A percentile compares a stretch with the other conserved stretches of the same genome.
phyloP scores from a whole-genome alignment of 2,888 invertebrate species.

The Spodoptera picta region DNA sequence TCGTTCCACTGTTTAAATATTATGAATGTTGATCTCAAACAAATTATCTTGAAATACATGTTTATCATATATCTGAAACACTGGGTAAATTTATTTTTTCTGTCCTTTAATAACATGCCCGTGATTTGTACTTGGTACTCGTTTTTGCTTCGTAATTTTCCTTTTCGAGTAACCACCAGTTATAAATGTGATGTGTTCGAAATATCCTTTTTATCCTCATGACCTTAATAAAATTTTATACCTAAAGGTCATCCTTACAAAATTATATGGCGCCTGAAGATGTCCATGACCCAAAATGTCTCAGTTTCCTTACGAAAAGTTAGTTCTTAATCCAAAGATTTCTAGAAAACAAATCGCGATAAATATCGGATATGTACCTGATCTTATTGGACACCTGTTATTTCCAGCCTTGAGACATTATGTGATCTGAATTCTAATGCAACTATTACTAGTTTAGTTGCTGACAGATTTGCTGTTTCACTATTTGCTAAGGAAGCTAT shows the following conservation, averaged over 20 bases:
- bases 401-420: slow-evolving; percentile 19
- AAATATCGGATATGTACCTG: slow-evolving; percentile 4
- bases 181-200: slow-evolving; percentile 26
- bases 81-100: slow-evolving; percentile 26
- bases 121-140: slow-evolving; percentile 27
- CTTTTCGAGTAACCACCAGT: slow-evolving; percentile 22
- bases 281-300: too few relatives aligned
- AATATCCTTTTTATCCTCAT: not conserved
- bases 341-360: not conserved
- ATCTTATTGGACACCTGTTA: slow-evolving; percentile 30
- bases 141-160: slow-evolving; percentile 32
- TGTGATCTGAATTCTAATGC: slow-evolving; percentile 11
- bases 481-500: not conserved
- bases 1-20: slow-evolving; percentile 12
- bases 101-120: slow-evolving; percentile 28
- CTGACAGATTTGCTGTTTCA: not conserved
- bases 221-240: not conserved
- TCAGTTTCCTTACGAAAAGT: not conserved
- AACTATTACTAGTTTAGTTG: slow-evolving; percentile 10
- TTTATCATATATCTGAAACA: slow-evolving; percentile 8
- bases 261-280: too few relatives aligned
- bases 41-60: not conserved
- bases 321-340: not conserved
- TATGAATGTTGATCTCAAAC: slow-evolving; percentile 7
- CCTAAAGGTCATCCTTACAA: not conserved